Evolutionary conservation across 2,113 vertebrate species (phyloP).

Genomic region (Poeciliopsis turrubarensis): DNA sequence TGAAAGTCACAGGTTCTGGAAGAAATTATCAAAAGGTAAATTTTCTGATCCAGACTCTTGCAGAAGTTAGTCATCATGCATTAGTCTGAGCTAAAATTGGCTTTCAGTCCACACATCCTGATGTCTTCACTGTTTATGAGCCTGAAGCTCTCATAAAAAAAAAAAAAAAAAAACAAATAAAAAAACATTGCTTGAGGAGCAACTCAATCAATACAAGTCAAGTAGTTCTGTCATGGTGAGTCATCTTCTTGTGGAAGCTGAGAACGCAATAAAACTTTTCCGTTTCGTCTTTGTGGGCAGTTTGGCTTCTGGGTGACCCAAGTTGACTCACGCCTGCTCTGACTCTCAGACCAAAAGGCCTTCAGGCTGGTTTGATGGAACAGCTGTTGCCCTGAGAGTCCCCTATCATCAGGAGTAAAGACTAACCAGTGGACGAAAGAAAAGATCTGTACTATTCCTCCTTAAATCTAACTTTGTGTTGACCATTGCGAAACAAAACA

Average conservation of each 20-base stretch:
- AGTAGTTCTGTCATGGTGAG: too few species aligned
- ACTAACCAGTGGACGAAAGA: too few species aligned
- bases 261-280: neutral
- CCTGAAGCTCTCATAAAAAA: too few species aligned
- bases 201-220: too few species aligned
- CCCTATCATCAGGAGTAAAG: too few species aligned
- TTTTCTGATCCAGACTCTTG: too few species aligned
- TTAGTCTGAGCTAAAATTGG: neutral
- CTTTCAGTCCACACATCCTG: neutral
- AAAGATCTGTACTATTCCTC: too few species aligned
- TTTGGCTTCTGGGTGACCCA: neutral
- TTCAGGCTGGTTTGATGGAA: neutral
- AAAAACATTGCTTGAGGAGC: too few species aligned
- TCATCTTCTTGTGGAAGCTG: too few species aligned
- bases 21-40: too few species aligned
- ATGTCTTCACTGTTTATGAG: neutral
- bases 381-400: neutral
- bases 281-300: neutral
- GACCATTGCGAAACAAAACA: neutral
- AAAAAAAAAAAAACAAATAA: too few species aligned
- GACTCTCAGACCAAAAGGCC: neutral
- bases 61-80: too few species aligned
- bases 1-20: neutral
- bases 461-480: neutral
- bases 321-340: neutral